phyloP scores from a whole-genome alignment of 2,113 vertebrate genomes.

The Muntiacus reevesi region DNA sequence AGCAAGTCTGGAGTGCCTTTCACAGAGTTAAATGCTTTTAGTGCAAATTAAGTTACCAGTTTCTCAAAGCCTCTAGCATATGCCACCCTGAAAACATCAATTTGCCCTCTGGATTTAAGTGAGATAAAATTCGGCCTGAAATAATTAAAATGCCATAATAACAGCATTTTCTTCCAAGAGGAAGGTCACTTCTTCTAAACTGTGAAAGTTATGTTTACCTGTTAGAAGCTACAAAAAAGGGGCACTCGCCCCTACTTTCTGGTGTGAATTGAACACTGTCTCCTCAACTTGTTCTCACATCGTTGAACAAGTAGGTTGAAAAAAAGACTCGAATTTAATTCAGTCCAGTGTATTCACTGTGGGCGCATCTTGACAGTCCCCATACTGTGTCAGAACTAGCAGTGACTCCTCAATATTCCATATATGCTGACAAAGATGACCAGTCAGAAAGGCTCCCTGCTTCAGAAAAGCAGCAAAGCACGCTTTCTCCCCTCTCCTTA shows the following conservation, averaged over 20 bases:
- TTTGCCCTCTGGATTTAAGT: conserved; percentile 42
- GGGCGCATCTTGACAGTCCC: rapidly evolving
- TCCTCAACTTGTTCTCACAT: neutral
- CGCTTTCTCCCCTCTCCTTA: neutral
- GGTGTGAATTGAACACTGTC: neutral
- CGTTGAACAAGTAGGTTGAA: neutral
- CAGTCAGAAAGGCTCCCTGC: neutral
- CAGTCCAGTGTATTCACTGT: neutral
- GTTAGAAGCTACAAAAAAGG: neutral
- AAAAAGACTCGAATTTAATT: neutral
- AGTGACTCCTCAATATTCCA: neutral
- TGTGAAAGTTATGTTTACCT: neutral
- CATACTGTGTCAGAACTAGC: neutral
- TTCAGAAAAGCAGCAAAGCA: neutral
- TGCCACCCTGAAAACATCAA: neutral
- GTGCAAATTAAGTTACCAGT: conserved; percentile 10
- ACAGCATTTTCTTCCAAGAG: neutral
- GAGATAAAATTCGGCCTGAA: neutral
- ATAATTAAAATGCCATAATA: conserved; percentile 4
- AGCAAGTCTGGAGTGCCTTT: neutral
- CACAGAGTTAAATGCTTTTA: conserved; percentile 28
- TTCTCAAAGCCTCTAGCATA: neutral
- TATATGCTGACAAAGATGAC: neutral
- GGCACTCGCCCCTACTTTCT: neutral
- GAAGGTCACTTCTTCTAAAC: neutral